Base-by-base conservation (phyloP, 1,140 invertebrate genomes). In the Dreissena polymorpha region DNA sequence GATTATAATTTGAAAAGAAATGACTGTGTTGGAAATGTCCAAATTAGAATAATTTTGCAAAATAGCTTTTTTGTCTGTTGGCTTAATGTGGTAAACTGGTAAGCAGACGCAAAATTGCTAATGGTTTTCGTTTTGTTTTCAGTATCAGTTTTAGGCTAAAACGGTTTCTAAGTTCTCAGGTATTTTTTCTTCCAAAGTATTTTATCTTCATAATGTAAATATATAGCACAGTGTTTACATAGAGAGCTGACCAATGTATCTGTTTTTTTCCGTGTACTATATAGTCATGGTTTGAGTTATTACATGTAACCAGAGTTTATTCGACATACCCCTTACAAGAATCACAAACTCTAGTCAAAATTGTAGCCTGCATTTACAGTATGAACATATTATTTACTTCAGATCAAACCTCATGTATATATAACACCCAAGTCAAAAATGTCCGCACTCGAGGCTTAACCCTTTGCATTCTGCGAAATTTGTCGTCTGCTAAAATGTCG, bases 221-320 rank as follows among this genome's bases (percentile, higher is more conserved):
- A 64, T 80, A 80, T 80, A 80, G 78, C 78, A 80, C 78, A 50
- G 72, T 16, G 69, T 72, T 78, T 80, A 80, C 69, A 70, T 80
- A 80, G 78, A 71, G 68, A 80, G 70, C 72, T 60, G 78, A 78
- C 76, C 76, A 53, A 65, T 78, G 64, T 78, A 78, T 21, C 49
- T 60, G 2, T 18, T 53, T 78, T 76, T 78, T 78, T 69, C 78
- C 69, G 57, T 80, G 65, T 80, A 80, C 72, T 65, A 23, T 72
- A 80, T 80, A 80, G 53, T 65, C 69, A 55, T 82, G 79, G 79
- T 82, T 72, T 74, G 63, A 72, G 60, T 80, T 82, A 73, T 82
- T 60, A 82, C 79, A 23, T 82, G 65, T 82, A 82, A 82, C 79
- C 79, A 82, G 79, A 82, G 60, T 70, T 80, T 60, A 23, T 60